Base-by-base conservation (phyloP, 2,113 vertebrate genomes). In the Melanotaenia duboulayi region DNA sequence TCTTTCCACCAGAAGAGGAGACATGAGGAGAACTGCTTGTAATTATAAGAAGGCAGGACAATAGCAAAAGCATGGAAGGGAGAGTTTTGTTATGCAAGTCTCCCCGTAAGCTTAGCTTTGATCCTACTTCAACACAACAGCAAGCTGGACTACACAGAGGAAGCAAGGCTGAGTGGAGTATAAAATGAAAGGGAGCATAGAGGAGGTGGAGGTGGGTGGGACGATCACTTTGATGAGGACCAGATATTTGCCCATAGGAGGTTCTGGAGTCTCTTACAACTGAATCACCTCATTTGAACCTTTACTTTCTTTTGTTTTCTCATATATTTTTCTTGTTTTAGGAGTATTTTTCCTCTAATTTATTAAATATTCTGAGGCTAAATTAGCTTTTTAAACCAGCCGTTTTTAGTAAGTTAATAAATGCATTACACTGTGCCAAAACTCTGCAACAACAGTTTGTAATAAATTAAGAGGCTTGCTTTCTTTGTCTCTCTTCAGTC, bases 41-140 rank as follows among this genome's bases (percentile, higher is more conserved):
- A 65, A 88, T 90, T 87, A 92, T 58, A 35, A 49, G 19, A 46
- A 19, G 52, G 14, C 48, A 76, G 74, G 70, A 46, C 61, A 52
- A 40, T 40, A 13, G 61, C 42, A 28, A 25, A 13, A 23, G 65
- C 37, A 12, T 28, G 23, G 25, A 61, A 68, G 55, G 55, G 49
- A 70, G 60, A 3, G 24, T 24, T 61, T 52, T 78, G 61, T 90
- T 85, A 78, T 62, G 68, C 13, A 77, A 78, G 49, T 32, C 40
- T 58, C 23, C 50, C 65, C 0, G 2, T 66, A 48, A 69, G 71
- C 63, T 67, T 39, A 35, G 56, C 67, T 89, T 81, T 86, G 73
- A 86, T 86, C 75, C 35, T 20, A 40, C 46, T 28, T 77, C 55
- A 71, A 65, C 61, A 81, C 48, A 82, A 74, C 68, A 73, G 61